Base-by-base conservation (phyloP, 2,113 vertebrate genomes). In the Gadus macrocephalus region DNA sequence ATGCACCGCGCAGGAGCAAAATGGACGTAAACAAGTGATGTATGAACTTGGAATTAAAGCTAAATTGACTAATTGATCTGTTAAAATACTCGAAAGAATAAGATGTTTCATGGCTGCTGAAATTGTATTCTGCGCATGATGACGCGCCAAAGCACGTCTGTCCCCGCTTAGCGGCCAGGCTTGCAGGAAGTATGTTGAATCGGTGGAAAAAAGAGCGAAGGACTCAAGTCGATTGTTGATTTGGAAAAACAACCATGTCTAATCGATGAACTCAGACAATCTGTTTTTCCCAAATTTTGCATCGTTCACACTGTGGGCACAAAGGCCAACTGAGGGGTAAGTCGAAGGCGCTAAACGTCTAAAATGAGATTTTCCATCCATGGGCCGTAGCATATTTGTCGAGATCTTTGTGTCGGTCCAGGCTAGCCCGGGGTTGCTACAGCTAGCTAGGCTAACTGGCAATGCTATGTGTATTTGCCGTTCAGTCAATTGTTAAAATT, bases 401-500 rank as follows among this genome's bases (percentile, higher is more conserved):
- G 78, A 78, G 86, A 92, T 89, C 90, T 92, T 92, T 92, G 91
- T 92, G 91, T 92, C 82, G 89, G 84, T 90, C 65, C 72, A 76
- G 87, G 86, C 80, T 89, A 88, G 81, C 83, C 64, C 14, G 59
- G 69, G 62, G 75, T 58, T 68, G 75, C 77, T 80, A 77, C 85
- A 87, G 75, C 73, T 19, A 72, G 12, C 5, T 66, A 72, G 87
- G 12, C 6, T 66, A 72, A 87, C 83, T 78, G 81, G 62, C 69
- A 76, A 61, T 42, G 68, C 74, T 42, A 70, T 42, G 65, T 38
- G 53, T 71, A 22, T 72, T 60, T 5, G 27, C 62, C 31, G 27
- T 42, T 75, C 42, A 49, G 42, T 49, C 42, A 49, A 49, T 49
- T 69, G 66, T 68, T 38, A 75, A 59, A 61, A 14, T 73, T 4